Evolutionary conservation across 2,113 vertebrate species (phyloP).

Genomic region (Neopipo cinnamomea): DNA sequence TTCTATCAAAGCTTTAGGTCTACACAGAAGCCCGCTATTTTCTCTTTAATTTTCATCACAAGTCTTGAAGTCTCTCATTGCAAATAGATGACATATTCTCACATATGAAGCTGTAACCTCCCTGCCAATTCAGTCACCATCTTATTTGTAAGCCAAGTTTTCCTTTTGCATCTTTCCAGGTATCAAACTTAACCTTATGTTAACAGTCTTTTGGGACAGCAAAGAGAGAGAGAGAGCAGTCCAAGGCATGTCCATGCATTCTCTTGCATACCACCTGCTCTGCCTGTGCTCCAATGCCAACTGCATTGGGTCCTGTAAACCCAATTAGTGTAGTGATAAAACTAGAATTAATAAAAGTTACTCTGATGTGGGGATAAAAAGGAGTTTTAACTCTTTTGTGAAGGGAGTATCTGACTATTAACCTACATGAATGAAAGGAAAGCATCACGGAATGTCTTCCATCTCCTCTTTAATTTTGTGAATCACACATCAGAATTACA

Average conservation of each 20-base stretch:
- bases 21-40: not conserved
- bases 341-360: not conserved
- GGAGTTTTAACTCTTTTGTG: not conserved
- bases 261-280: not conserved
- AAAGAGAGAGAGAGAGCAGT: not conserved
- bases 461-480: not conserved
- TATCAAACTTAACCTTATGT: not conserved
- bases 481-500: not conserved
- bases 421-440: not conserved
- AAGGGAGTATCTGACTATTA: not conserved
- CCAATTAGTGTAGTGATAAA: not conserved
- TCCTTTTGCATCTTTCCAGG: not conserved
- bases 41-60: not conserved
- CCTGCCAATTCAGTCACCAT: not conserved
- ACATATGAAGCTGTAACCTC: fast-evolving
- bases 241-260: not conserved
- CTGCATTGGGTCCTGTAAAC: not conserved
- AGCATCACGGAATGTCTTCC: not conserved
- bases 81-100: not conserved
- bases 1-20: not conserved
- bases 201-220: not conserved
- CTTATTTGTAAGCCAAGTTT: not conserved
- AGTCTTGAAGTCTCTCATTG: not conserved
- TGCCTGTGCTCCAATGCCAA: not conserved
- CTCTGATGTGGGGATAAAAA: not conserved